Conservation (phyloP, 2,113 vertebrate genomes). For the Tenrec ecaudatus region DNA sequence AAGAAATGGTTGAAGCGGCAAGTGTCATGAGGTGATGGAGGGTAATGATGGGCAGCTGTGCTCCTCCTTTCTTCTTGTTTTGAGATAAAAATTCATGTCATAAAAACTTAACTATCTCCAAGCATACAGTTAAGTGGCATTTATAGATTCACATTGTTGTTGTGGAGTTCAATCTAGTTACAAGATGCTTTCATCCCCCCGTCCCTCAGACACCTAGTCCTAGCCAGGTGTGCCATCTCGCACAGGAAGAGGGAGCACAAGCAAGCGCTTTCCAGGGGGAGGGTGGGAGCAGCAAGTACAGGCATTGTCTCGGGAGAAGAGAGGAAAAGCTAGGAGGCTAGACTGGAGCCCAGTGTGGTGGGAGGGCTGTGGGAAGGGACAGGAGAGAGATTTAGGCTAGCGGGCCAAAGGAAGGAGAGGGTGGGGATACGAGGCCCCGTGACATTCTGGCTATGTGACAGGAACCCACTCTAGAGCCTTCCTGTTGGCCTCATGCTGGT, state of each 20-base stretch:
- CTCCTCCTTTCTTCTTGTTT: not conserved
- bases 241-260: not conserved
- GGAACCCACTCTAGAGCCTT: not conserved
- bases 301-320: not conserved
- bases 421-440: not conserved
- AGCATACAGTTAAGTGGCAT: not conserved
- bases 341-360: not conserved
- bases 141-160: not conserved
- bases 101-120: not conserved
- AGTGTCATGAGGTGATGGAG: not conserved
- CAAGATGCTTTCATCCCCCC: not conserved
- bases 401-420: not conserved
- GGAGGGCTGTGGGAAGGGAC: not conserved
- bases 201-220: not conserved
- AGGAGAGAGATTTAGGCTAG: too few species aligned
- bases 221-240: not conserved
- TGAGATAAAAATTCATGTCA: not conserved
- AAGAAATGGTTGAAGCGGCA: not conserved
- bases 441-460: not conserved
- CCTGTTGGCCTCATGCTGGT: not conserved
- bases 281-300: not conserved
- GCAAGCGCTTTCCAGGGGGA: not conserved
- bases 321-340: not conserved
- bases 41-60: not conserved
- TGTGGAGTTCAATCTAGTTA: not conserved